Evolutionary conservation across 2,888 invertebrate genomes (phyloP).

Genomic region (Trachelus tabidus): DNA sequence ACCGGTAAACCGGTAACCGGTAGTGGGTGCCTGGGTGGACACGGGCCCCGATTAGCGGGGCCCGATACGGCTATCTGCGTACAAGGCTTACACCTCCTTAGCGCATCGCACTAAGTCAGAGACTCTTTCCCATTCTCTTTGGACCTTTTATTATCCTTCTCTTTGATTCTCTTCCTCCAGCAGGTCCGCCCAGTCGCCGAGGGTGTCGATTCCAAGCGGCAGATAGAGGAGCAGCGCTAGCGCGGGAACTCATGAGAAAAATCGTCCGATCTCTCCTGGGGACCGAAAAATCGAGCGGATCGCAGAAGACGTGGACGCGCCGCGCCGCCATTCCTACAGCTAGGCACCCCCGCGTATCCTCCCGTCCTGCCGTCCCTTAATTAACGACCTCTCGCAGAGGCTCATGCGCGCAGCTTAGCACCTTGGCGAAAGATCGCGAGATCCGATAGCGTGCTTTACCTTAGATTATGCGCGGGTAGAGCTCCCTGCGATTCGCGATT

Average conservation of each 20-base stretch:
- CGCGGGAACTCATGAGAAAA: slow-evolving; percentile 19
- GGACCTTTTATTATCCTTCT: not conserved
- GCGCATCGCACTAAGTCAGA: slow-evolving; percentile 28
- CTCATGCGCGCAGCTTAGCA: slow-evolving; percentile 44
- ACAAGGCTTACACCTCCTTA: slow-evolving; percentile 50
- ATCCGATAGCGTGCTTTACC: slow-evolving; percentile 49
- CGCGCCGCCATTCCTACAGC: not conserved
- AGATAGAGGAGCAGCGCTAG: slow-evolving; percentile 37
- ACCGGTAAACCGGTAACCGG: slow-evolving; percentile 28
- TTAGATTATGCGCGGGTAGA: slow-evolving; percentile 26
- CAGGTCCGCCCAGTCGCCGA: not conserved
- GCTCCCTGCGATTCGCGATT: slow-evolving; percentile 27
- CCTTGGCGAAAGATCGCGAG: slow-evolving; percentile 50
- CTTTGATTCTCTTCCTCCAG: not conserved
- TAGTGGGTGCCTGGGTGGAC: slow-evolving; percentile 48
- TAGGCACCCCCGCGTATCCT: slow-evolving; percentile 17
- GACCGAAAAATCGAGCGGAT: slow-evolving; percentile 36
- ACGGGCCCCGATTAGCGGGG: slow-evolving; percentile 38
- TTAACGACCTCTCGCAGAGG: slow-evolving; percentile 47
- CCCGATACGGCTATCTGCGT: slow-evolving; percentile 46
- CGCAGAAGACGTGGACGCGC: slow-evolving; percentile 27
- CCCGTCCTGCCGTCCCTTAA: slow-evolving; percentile 50
- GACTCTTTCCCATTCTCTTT: not conserved
- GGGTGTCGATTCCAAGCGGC: slow-evolving; percentile 46
- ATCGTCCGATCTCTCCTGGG: slow-evolving; percentile 20